These are phyloP conservation scores for Dasypus novemcinctus DNA, from an alignment of 2,113 vertebrate genomes.

Conservation along the genomic window DNA sequence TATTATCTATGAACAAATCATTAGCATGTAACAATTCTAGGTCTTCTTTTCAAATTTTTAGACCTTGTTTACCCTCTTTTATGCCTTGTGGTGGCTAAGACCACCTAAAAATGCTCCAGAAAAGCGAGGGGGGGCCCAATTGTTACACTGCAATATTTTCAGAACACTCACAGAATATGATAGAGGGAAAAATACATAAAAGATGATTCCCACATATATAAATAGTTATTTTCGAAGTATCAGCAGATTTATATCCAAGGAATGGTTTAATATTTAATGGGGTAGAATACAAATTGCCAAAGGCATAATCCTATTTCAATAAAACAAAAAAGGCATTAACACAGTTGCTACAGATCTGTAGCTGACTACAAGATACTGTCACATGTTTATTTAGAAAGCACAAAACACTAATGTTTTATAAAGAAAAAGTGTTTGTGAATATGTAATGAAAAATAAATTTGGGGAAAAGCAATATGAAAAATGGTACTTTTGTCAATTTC, in stretches of 20 bases:
- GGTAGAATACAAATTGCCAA: background rate
- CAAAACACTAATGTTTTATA: background rate
- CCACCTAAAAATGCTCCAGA: background rate
- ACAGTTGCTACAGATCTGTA: background rate
- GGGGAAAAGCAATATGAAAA: background rate
- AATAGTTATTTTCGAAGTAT: background rate
- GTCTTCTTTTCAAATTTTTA: background rate
- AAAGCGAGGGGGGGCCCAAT: background rate
- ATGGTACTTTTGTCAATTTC: background rate
- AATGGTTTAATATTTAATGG: constrained; percentile 1
- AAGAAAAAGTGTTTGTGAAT: background rate
- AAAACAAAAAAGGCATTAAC: background rate
- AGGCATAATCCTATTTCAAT: background rate
- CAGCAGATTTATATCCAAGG: background rate
- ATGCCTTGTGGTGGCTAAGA: background rate
- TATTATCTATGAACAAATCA: constrained; percentile 11
- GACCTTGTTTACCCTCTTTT: background rate
- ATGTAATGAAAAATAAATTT: constrained; percentile 18
- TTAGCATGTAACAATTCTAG: background rate
- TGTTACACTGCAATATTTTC: background rate
- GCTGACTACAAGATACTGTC: background rate
- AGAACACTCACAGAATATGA: background rate
- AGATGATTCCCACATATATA: background rate
- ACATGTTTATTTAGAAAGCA: background rate
- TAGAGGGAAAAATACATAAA: background rate